A percentile compares a stretch with the other conserved stretches of the same genome.
phyloP scores from a whole-genome alignment of 2,113 vertebrate species.

The Gavia stellata region DNA sequence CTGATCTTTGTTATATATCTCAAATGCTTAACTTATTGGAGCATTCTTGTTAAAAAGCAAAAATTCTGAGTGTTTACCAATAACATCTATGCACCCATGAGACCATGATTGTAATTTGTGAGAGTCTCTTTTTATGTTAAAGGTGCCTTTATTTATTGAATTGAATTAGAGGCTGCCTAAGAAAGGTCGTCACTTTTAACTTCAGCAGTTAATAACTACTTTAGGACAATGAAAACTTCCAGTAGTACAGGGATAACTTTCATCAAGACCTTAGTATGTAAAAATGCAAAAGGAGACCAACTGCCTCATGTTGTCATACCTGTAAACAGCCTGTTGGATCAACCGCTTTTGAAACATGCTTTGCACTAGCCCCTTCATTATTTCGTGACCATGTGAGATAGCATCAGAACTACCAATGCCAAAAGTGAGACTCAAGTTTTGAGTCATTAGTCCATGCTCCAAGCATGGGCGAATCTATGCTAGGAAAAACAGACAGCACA shows the following conservation, averaged over 20 bases:
- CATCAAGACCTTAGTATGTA: neutral
- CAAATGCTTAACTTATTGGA: neutral
- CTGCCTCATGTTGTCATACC: neutral
- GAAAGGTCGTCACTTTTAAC: neutral
- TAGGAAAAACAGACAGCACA: neutral
- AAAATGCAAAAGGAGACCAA: neutral
- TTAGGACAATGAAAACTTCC: neutral
- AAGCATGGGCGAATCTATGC: neutral
- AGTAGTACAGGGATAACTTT: neutral
- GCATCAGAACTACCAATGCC: neutral
- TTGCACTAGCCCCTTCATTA: neutral
- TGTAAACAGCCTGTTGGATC: neutral
- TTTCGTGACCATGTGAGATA: neutral
- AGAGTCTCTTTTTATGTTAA: neutral
- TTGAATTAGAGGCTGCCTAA: neutral
- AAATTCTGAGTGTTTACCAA: neutral
- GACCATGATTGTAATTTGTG: neutral
- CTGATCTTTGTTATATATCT: neutral
- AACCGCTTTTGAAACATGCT: neutral
- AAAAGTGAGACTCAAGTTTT: neutral
- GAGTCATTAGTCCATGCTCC: neutral
- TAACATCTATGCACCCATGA: neutral
- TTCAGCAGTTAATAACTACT: neutral
- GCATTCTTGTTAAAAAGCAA: neutral
- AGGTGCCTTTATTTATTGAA: neutral